Evolutionary conservation across 2,797 vertebrate species (phyloP).

Genomic region (Ammospiza maritima): DNA sequence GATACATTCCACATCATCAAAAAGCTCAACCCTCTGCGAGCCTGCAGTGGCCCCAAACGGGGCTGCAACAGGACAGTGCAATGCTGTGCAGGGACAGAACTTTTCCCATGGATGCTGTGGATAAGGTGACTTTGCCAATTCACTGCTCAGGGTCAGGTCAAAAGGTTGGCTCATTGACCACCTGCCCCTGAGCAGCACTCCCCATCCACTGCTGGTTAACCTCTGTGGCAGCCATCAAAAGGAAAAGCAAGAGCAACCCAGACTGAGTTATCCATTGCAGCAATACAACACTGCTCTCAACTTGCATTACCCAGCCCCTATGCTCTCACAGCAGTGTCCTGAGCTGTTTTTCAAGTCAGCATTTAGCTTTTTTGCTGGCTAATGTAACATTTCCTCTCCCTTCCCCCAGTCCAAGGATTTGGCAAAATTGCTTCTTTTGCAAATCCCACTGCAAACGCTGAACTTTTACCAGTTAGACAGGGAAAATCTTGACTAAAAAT

Average conservation of each 20-base stretch:
- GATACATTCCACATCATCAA: background rate
- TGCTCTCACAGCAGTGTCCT: background rate
- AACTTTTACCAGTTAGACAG: conserved; percentile 50
- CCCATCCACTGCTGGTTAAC: background rate
- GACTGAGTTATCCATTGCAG: background rate
- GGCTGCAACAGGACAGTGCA: fast-evolving
- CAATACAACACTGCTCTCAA: fast-evolving
- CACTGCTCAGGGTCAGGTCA: background rate
- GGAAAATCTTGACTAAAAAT: conserved; percentile 58
- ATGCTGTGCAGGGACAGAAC: background rate
- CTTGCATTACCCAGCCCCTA: background rate
- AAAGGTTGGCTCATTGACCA: background rate
- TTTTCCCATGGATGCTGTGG: fast-evolving
- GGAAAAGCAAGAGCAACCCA: background rate
- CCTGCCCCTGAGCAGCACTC: background rate
- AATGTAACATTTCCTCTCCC: conserved; percentile 27
- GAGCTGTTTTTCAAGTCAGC: background rate
- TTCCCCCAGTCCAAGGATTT: background rate
- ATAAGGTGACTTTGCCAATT: background rate
- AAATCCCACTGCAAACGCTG: background rate
- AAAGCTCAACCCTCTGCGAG: fast-evolving
- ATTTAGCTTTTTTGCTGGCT: background rate
- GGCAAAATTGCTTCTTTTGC: background rate
- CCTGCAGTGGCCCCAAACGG: fast-evolving
- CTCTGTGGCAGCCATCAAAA: fast-evolving